Base-by-base conservation (phyloP, 2,888 invertebrate species). In the Mesorhabditis spiculigera region DNA sequence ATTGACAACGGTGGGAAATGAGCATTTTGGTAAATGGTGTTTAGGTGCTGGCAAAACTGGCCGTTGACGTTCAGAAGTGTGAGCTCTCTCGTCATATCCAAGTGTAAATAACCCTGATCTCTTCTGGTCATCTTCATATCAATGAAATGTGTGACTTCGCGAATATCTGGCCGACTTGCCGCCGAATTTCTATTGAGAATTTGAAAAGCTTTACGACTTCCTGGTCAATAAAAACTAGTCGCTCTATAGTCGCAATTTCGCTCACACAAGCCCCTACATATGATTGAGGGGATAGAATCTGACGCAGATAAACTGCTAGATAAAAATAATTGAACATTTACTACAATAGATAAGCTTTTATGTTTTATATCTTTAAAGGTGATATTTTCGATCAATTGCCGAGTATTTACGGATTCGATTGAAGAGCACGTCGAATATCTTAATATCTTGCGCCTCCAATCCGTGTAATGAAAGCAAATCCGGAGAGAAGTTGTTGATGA, bases 11-110 rank as follows among this genome's bases (percentile, higher is more conserved):
- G 58, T 50, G n/a, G n/a, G 2, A 13, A 13, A 13, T 50, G 58
- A 50, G 8, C 58, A 50, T 50, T 13, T 13, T 13, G n/a, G n/a
- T 13, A 50, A 50, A 50, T n/a, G 58, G 10, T 50, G 8, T 50
- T n/a, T n/a, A 50, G 58, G 58, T 50, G 58, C n/a, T 50, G 58
- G 58, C 58, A 50, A 50, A 50, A n/a, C n/a, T 50, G 58, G 58
- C 58, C 10, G 58, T 50, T n/a, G 58, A 50, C n/a, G 58, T 50
- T 10, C 58, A 50, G n/a, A 50, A 50, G n/a, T 50, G 58, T n/a
- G 58, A 50, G 58, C 58, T 10, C 10, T 13, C n/a, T 13, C 58
- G 58, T 13, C 8, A 50, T n/a, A 13, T 50, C n/a, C 58, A 50
- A 13, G 58, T 50, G 58, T 50, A 50, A n/a, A 50, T 28, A 50